Evolutionary conservation across 64 coral and sea anemone genomes (phyloP), one percentile per base, ranked within the genome.

Genomic region (Montipora foliosa): DNA sequence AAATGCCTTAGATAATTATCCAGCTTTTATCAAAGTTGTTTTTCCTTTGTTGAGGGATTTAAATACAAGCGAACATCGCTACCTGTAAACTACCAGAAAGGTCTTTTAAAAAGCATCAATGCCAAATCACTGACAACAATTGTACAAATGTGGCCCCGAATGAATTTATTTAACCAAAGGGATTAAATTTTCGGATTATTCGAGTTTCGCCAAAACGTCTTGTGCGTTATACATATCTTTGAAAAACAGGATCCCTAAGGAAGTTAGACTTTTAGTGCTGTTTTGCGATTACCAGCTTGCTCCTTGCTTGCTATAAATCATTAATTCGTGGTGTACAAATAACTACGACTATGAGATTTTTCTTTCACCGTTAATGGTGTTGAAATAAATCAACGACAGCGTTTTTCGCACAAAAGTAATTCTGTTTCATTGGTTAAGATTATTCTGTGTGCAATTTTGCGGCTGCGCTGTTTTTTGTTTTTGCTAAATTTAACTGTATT

Each of bases 71-170:
- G 59, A 45, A 72, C 62, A 62, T 86, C 47, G 44, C 82, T 71
- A 86, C 82, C 82, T 8, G 82, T 71, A 86, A 86, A 86, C 45
- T 86, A 86, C 82, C 82, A 20, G 82, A 50, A 67, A 45, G 82
- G 66, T 86, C 66, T 86, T 72, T 86, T 72, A 71, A 72, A 86
- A 72, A 46, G 46, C 66, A 86, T 86, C 66, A 86, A 86, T 49
- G 46, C 64, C 2, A 70, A 86, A 72, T 86, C 64, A 71, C 45
- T 4, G 5, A 9, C 62, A 17, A n/a, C 25, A 15, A 9, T 48
- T 6, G 10, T 8, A 25, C 11, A 19, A 82, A 82, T 15, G 80
- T 46, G 21, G 46, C 8, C 22, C 37, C 8, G 66, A 67, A 83
- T 67, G 15, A 59, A 4, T 67, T 83, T 5, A 47, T 17, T 44